Evolutionary conservation across 2,888 invertebrate genomes (phyloP), one percentile per base, ranked within the genome.

Genomic region (Lepidocyrtinus sp.): DNA sequence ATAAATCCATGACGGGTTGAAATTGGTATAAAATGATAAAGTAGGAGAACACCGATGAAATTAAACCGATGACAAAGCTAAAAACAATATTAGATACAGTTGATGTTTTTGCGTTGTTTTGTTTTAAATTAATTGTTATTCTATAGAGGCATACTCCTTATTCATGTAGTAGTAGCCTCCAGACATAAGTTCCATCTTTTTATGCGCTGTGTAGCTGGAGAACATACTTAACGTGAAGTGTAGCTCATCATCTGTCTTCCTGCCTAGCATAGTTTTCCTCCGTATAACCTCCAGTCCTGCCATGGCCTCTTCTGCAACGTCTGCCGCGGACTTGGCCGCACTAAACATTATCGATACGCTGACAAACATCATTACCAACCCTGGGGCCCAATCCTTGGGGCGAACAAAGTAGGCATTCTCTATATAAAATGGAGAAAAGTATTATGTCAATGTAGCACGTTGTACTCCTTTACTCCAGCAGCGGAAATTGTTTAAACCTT

Each of bases 21-120:
- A 83, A 84, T 61, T 84, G 84, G 25, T 80, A 79, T 5, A 81
- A 62, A 36, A 83, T 82, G 25, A 84, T 82, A n/a, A 84, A 80
- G 59, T 81, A 83, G 1, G 83, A 77, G n/a, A 80, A 17, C 15
- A 81, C 59, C 12, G 70, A 62, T n/a, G 80, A 75, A 0, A 81
- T 17, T 12, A 80, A 63, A 0, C 81, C 80, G 26, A 83, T 75
- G 9, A 81, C 24, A 27, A 83, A 81, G 12, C 78, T 78, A 65
- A 24, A 5, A 55, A 25, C n/a, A 50, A 21, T 24, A 12, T 36
- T 1, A 45, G 19, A 70, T 15, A 19, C 17, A 59, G 19, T 1
- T n/a, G 26, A 50, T 45, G 36, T 36, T 36, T 24, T 45, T 12
- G 45, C 12, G 45, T 45, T 45, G 12, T 7, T 45, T n/a, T n/a